Conservation (phyloP, 2,888 invertebrate genomes). For the Phyto melanocephala region DNA sequence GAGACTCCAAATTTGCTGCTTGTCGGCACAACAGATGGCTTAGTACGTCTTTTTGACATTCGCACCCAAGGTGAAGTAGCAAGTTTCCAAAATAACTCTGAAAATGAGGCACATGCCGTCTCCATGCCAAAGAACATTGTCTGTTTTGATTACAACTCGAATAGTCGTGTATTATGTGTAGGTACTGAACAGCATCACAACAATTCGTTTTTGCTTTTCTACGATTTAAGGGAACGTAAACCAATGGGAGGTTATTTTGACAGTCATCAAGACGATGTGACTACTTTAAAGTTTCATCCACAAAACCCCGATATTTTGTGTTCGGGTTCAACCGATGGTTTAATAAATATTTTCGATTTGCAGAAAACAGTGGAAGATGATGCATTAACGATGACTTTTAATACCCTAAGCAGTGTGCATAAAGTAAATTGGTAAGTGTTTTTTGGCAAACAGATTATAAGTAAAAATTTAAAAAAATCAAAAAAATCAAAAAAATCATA, state of each 20-base stretch:
- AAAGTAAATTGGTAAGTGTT: conserved; percentile 80
- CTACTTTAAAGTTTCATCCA: conserved; percentile 87
- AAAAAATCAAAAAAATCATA: too few relatives aligned
- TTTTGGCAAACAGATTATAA: not conserved
- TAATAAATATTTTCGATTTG: conserved; percentile 91
- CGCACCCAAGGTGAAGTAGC: conserved; percentile 79
- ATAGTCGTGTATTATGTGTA: conserved; percentile 85
- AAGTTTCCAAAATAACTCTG: conserved; percentile 65
- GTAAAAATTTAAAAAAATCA: too few relatives aligned
- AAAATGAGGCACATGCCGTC: conserved; percentile 28
- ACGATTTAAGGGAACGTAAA: conserved; percentile 84
- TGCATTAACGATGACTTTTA: conserved; percentile 87
- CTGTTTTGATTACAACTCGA: conserved; percentile 87
- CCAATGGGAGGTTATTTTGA: conserved; percentile 90
- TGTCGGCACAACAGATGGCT: conserved; percentile 72
- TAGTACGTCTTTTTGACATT: conserved; percentile 76
- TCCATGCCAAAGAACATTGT: conserved; percentile 80
- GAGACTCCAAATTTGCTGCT: conserved; percentile 70
- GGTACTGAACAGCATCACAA: conserved; percentile 86
- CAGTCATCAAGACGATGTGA: conserved; percentile 88
- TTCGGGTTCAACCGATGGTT: conserved; percentile 89
- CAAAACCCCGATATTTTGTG: conserved; percentile 83
- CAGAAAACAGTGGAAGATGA: conserved; percentile 87
- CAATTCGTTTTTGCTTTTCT: conserved; percentile 88
- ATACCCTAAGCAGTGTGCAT: conserved; percentile 88